Evolutionary conservation across 2,888 invertebrate species (phyloP).

Genomic region (Caprella mutica): DNA sequence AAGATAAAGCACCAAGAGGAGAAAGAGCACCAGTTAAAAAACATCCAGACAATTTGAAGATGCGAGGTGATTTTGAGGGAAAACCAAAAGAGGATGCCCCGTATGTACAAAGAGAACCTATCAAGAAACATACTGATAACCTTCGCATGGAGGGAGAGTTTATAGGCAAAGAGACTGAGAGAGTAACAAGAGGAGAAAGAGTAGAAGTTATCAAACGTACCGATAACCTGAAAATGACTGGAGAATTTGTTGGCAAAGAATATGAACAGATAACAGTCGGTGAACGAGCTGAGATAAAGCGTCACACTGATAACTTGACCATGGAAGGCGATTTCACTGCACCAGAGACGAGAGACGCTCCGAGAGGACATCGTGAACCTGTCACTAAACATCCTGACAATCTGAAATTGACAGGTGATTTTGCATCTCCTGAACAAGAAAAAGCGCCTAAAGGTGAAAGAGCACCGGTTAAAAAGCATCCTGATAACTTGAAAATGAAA

Average conservation of each 20-base stretch:
- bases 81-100: constrained; percentile 40
- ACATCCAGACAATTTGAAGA: constrained; percentile 28
- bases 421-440: background rate
- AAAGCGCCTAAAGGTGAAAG: constrained; percentile 35
- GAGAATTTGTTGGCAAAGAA: constrained; percentile 47
- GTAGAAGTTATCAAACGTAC: constrained; percentile 9
- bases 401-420: constrained; percentile 19
- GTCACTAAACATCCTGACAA: constrained; percentile 24
- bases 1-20: constrained; percentile 35
- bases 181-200: constrained; percentile 12
- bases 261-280: constrained; percentile 38
- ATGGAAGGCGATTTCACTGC: constrained; percentile 48
- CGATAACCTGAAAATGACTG: constrained; percentile 46
- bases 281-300: constrained; percentile 36
- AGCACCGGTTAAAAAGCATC: constrained; percentile 20
- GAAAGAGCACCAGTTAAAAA: constrained; percentile 19
- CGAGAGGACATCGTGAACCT: constrained; percentile 24
- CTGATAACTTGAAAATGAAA: constrained; percentile 30
- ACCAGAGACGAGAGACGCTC: constrained; percentile 36
- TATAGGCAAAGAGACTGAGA: constrained; percentile 31
- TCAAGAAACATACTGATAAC: constrained; percentile 41
- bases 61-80: constrained; percentile 44
- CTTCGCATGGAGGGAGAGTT: constrained; percentile 43
- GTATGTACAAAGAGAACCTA: constrained; percentile 38
- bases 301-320: constrained; percentile 43